phyloP scores from a whole-genome alignment of 2,888 invertebrate species.

The Pecten maximus region DNA sequence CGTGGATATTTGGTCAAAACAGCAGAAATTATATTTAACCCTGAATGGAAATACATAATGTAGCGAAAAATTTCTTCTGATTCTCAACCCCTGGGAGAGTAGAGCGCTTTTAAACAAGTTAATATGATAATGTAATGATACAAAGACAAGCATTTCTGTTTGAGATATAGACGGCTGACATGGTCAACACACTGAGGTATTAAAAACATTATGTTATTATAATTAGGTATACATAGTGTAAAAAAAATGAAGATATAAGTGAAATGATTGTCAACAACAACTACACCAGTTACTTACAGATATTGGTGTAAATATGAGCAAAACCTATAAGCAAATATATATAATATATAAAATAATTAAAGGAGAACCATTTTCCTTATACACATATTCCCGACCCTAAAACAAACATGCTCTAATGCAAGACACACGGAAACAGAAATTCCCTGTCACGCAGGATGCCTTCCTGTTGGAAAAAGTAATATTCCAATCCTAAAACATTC shows the following conservation, averaged over 20 bases:
- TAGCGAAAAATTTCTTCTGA: too few relatives aligned
- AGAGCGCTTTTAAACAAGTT: too few relatives aligned
- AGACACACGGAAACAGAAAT: slow-evolving; percentile 2
- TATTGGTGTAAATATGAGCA: neutral
- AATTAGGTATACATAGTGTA: neutral
- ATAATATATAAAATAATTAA: neutral
- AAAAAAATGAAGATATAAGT: neutral
- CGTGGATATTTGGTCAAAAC: too few relatives aligned
- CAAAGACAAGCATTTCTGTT: neutral
- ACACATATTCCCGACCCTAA: neutral
- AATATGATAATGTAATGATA: too few relatives aligned
- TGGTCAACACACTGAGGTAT: neutral
- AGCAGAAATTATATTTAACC: too few relatives aligned
- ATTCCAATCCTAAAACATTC: neutral
- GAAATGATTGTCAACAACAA: slow-evolving; percentile 28
- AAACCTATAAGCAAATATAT: neutral
- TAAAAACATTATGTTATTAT: neutral
- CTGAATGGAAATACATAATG: neutral
- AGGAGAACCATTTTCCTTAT: neutral
- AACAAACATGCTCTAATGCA: neutral
- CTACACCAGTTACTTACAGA: neutral
- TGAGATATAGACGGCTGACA: neutral
- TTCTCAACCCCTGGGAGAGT: too few relatives aligned
- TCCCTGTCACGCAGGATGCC: neutral
- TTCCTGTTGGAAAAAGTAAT: neutral